Conservation (phyloP, 1,140 invertebrate species). For the Ganaspis sp. region DNA sequence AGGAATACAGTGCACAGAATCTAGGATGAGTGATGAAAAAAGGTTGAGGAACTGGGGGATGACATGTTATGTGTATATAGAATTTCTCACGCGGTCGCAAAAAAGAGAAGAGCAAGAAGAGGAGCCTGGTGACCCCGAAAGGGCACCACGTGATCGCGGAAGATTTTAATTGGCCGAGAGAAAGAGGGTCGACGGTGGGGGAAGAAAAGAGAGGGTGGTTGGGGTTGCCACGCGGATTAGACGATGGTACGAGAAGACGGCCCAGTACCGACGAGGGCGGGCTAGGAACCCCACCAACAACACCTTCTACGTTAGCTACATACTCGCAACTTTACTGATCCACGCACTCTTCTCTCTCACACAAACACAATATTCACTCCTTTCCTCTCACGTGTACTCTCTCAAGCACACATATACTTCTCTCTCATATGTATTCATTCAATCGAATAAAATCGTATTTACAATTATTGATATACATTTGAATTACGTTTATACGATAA, state of each 20-base stretch:
- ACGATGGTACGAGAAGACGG: conserved; percentile 58
- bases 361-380: conserved; percentile 27
- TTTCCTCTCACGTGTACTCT: not conserved
- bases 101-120: conserved; percentile 35
- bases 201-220: conserved; percentile 55
- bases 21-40: too few relatives aligned
- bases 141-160: conserved; percentile 69
- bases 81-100: not conserved
- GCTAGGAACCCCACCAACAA: conserved; percentile 72
- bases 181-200: conserved; percentile 45
- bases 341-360: conserved; percentile 37
- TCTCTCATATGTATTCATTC: too few relatives aligned
- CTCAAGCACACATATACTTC: too few relatives aligned
- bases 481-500: too few relatives aligned
- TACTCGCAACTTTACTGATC: conserved; percentile 50
- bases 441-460: too few relatives aligned
- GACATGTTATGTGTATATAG: not conserved
- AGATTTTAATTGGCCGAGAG: conserved; percentile 75
- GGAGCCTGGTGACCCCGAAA: conserved; percentile 12
- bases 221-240: conserved; percentile 69
- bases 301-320: conserved; percentile 66
- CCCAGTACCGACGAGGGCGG: conserved; percentile 65
- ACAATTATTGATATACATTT: too few relatives aligned
- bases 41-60: not conserved
- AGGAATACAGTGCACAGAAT: too few relatives aligned